Base-by-base conservation (phyloP, 2,888 invertebrate genomes). In the Pinctada fucata region DNA sequence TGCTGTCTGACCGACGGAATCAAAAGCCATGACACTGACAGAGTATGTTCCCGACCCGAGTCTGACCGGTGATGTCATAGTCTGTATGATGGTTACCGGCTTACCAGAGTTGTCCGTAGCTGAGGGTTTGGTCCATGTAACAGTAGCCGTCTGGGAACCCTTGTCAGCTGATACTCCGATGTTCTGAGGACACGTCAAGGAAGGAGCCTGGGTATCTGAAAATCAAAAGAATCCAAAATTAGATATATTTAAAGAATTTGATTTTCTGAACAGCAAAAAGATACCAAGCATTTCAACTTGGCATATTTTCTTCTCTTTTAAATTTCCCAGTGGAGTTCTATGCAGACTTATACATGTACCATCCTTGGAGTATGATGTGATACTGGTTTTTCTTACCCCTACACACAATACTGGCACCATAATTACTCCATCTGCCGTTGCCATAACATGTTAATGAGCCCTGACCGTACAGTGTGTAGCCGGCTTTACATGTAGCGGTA, bases 381-480 rank as follows among this genome's bases (percentile, higher is more conserved):
- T 49, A 16, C 63, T 10, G 64, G 52, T n/a, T 47, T 47, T 66
- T 70, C 78, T 73, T 69, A 88, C 88, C 86, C 82, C 71, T 74
- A 79, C 88, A 88, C 2, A 75, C 48, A 5, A 85, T 52, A 8
- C 82, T 76, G 10, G 78, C 66, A 8, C 83, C 84, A 47, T 76
- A 75, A 75, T 82, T 82, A 75, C 86, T 87, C 88, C 88, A 89
- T 31, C 82, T 84, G 31, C 88, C 88, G 64, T 84, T 86, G 52
- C 82, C 81, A 68, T 75, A 75, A 73, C 89, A 89, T 45, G 82
- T 82, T 4, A 88, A 45, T 1, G 68, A 65, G 13, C 85, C 2
- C 49, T 75, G 79, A 6, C 85, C 83, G 45, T 76, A 66, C 51
- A 84, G 82, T 4, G 76, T 52, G 72, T 82, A 89, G 45, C 89